Conservation (phyloP, 2,888 invertebrate species). For the Thysanoteuthis rhombus region DNA sequence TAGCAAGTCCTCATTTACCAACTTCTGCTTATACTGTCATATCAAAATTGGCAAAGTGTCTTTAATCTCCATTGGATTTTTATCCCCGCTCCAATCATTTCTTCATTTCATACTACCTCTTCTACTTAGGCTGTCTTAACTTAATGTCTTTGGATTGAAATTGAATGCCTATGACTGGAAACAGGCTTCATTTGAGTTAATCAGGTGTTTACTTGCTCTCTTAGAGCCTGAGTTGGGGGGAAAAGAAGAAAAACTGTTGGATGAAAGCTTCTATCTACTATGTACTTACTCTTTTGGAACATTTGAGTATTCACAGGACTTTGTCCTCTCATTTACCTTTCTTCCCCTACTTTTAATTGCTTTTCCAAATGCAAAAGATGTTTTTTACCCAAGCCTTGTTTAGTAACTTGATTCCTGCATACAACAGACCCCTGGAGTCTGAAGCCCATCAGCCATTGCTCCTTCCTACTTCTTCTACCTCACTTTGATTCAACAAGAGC, state of each 20-base stretch:
- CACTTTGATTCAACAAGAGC: background rate
- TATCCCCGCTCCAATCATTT: background rate
- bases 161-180: background rate
- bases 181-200: background rate
- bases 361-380: background rate
- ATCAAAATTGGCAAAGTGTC: background rate
- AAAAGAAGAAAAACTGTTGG: background rate
- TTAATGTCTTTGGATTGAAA: background rate
- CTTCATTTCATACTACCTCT: background rate
- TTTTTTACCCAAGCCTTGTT: background rate
- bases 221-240: background rate
- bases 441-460: background rate
- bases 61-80: background rate
- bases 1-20: background rate
- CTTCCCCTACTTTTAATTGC: background rate
- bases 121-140: too few species aligned
- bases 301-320: background rate
- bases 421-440: background rate
- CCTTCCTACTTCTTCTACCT: background rate
- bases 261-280: background rate
- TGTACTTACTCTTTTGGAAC: background rate
- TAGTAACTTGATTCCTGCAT: slow-evolving; percentile 12
- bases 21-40: background rate
- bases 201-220: background rate
- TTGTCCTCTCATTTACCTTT: background rate